Conservation (phyloP, 2,113 vertebrate genomes). For the Brachyhypopomus gauderio region DNA sequence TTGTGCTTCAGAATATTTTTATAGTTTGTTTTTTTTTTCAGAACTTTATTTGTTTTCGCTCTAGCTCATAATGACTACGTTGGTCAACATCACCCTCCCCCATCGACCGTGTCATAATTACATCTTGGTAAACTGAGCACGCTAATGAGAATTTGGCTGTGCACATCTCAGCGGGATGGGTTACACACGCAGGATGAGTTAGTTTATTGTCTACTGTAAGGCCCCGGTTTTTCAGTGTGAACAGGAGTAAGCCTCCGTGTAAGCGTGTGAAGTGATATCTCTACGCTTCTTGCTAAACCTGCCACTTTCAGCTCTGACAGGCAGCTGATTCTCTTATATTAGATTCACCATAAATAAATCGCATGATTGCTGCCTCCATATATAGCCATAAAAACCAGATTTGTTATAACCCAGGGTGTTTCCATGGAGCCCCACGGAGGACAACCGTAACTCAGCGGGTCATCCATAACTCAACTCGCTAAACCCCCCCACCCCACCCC, state of each 20-base stretch:
- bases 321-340: conserved; percentile 28
- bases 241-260: conserved; percentile 28
- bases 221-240: conserved; percentile 22
- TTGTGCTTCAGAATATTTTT: neutral
- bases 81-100: conserved; percentile 35
- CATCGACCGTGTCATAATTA: conserved; percentile 36
- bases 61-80: conserved; percentile 44
- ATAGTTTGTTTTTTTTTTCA: too few species aligned
- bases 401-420: neutral
- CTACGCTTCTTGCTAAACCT: conserved; percentile 15
- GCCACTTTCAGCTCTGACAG: neutral
- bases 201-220: conserved; percentile 4
- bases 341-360: conserved; percentile 41
- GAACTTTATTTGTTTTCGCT: conserved; percentile 3
- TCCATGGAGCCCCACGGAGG: neutral
- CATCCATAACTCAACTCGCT: neutral
- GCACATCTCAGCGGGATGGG: conserved; percentile 28
- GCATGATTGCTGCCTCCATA: neutral
- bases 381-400: conserved; percentile 18
- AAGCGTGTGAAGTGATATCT: conserved; percentile 3
- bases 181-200: neutral
- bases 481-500: neutral
- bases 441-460: too few species aligned
- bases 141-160: conserved; percentile 38
- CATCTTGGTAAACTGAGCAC: conserved; percentile 21